Evolutionary conservation across 30 jellyfish, hydroid and myxozoan species (phyloP), one percentile per base, ranked within the genome.

Genomic region (Hydra vulgaris): DNA sequence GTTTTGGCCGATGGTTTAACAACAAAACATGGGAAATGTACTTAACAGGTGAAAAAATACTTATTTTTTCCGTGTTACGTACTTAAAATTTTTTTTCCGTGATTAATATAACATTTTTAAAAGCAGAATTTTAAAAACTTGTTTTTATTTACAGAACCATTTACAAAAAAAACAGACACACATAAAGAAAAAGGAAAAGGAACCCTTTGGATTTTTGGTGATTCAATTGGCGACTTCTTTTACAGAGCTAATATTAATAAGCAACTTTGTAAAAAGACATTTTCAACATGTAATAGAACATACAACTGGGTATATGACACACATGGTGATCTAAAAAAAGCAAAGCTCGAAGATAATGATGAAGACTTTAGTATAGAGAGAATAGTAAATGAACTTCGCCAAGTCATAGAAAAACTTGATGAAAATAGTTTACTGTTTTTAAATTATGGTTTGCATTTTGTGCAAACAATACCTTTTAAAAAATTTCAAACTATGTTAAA

Each of bases 181-280:
- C 70, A 66, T 18, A 70, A 85, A 21, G 55, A 7, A 54, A 71
- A 71, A 27, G 95, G 94, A 55, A 80, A 54, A 71, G 92, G 96
- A 17, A 27, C 80, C 23, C 72, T 94, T n/a, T 94, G 99, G 99
- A 94, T 94, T 7, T 94, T 81, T 61, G 99, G 99, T 23, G 99
- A 94, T 71, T 94, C 99, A 4, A 89, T 84, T 12, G 99, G 96
- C 15, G 99, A 94, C 69, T 82, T 94, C 7, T 88, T 94, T 75
- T 94, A 80, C 75, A 82, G 89, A 54, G 83, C 95, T 17, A 78
- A 86, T 15, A 22, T 85, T 23, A 94, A 87, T 25, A 83, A 89
- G 26, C 86, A 85, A 15, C 79, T 94, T 0, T 94, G 99, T 78
- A 88, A 82, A 71, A 84, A 81, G 27, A 54, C 81, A 25, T 88